Base-by-base conservation (phyloP, 1,140 invertebrate species). In the Drosophila orena region DNA sequence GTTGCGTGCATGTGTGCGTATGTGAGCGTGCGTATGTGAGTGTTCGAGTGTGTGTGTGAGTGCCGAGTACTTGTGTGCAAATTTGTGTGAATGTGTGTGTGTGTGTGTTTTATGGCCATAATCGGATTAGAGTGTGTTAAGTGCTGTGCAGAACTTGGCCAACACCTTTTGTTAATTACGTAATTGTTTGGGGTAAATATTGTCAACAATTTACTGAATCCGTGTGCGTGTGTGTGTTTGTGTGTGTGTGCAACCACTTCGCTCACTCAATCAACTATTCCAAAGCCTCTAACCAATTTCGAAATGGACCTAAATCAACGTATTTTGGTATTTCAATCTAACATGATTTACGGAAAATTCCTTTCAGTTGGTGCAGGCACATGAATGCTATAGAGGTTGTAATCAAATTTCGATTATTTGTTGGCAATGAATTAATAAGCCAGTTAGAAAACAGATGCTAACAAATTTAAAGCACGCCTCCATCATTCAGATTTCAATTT, bases 101-200 rank as follows among this genome's bases (percentile, higher is more conserved):
- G 46, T 55, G 27, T 76, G 69, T 81, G 30, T 85, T 75, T 68
- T 85, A 85, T 79, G 61, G 81, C 58, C 64, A 78, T 70, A 75
- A 77, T 78, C 79, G 46, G 30, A 71, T 75, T 61, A 56, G 59
- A 43, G 72, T 77, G 81, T 79, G 83, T 77, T 76, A 86, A 86
- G 84, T 89, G 83, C 37, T 86, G 58, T 73, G 59, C 75, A 68
- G 49, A 73, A 47, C 75, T 66, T 59, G 38, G 72, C 52, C 66
- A 79, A 80, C 81, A 86, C 79, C 61, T 76, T 83, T 89, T 86
- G 83, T 89, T 86, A 89, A 79, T 83, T 89, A 75, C 77, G 79
- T 75, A 89, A 86, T 86, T 86, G 72, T 75, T 70, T 75, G 52
- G 54, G 72, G 69, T 75, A 75, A 75, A 75, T 75, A 75, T 70